Conservation (phyloP, 1,140 invertebrate species). For the Phymorhynchus buccinoides region DNA sequence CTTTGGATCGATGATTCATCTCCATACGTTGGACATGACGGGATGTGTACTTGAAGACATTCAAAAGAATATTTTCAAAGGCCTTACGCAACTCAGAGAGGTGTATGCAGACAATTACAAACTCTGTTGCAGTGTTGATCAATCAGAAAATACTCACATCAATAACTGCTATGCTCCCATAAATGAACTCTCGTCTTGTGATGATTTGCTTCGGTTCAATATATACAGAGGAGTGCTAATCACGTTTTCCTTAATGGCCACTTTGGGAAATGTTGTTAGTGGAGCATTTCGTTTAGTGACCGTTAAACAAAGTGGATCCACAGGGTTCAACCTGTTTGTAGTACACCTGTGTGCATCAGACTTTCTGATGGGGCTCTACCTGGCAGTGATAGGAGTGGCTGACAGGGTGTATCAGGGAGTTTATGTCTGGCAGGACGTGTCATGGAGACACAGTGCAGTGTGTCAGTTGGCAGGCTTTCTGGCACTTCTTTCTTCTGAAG, state of each 20-base stretch:
- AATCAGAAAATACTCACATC: not conserved
- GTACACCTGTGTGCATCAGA: not conserved
- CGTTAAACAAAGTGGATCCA: not conserved
- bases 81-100: not conserved
- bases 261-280: not conserved
- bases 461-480: conserved; percentile 61
- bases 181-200: not conserved
- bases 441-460: conserved; percentile 48
- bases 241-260: not conserved
- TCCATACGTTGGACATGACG: not conserved
- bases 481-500: conserved; percentile 52
- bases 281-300: not conserved
- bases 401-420: conserved; percentile 50
- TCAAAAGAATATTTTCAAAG: not conserved
- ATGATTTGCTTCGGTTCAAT: not conserved
- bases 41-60: not conserved
- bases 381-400: conserved; percentile 53
- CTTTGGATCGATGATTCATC: not conserved
- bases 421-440: conserved; percentile 50
- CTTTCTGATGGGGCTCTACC: not conserved
- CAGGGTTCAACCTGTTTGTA: not conserved
- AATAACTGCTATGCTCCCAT: not conserved
- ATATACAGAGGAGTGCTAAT: not conserved
- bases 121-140: not conserved
- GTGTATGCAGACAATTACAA: not conserved